Base-by-base conservation (phyloP, 2,113 vertebrate genomes). In the Periophthalmus modestus region DNA sequence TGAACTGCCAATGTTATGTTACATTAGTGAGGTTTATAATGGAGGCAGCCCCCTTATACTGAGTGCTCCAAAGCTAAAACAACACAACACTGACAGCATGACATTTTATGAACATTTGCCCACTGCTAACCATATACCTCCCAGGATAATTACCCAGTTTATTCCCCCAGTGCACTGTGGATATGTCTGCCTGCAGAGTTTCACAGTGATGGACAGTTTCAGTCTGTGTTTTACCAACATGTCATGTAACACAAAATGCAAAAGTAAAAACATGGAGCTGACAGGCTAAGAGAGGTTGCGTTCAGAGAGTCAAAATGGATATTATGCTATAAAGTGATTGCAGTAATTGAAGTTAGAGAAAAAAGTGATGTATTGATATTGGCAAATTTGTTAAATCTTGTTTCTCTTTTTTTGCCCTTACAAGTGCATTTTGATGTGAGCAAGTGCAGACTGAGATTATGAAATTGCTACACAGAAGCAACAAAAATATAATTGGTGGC, bases 71-170 rank as follows among this genome's bases (percentile, higher is more conserved):
- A 23, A 23, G 55, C 21, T 7, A 16, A 73, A 24, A 65, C 74
- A 77, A 55, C 81, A 81, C 68, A 78, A 82, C 85, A 85, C 80
- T 87, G 81, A 75, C 82, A 82, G 62, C 46, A 23, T 86, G 86
- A 73, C 69, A 77, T 72, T 77, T 71, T 72, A 69, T 85, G 78
- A 84, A 72, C 46, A 59, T 4, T 34, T 66, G 72, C 66, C 55
- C 69, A 81, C 65, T 68, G 61, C 57, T 73, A 54, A 72, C 67
- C 70, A 58, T 79, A 78, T 77, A 80, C 78, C 77, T 85, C 74
- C 83, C 83, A 61, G 75, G 71, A 82, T 84, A 88, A 88, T 88
- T 90, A 62, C 83, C 80, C 63, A 57, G 23, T 39, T 61, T 83
- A 71, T 75, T 79, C 62, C 77, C 75, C 77, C 63, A 66, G 43